Evolutionary conservation across 2,113 vertebrate species (phyloP), one percentile per base, ranked within the genome.

Genomic region (Tauraco erythrolophus): DNA sequence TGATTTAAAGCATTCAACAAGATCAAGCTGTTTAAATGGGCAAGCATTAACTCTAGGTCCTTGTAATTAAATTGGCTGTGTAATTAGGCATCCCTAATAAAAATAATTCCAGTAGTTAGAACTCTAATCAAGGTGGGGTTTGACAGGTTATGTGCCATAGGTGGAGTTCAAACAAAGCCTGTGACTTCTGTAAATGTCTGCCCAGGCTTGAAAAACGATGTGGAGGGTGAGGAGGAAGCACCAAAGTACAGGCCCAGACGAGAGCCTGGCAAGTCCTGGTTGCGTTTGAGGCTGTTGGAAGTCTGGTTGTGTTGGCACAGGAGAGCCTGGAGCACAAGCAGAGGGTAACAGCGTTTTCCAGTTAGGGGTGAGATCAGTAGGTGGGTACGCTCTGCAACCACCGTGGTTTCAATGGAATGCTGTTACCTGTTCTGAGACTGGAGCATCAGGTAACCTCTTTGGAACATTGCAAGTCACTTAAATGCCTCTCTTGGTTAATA

Each of bases 361-460:
- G 5, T 18, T 18, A 5, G 27, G 25, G 5, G 4, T 23, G 62
- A 24, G 41, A 12, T 19, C 9, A 7, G 46, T 12, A 7, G 1
- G 6, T 7, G 3, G 0, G 6, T 18, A 3, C 2, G 3, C 9
- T 61, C 27, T 7, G 4, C 1, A 5, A 1, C 30, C 5, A 5
- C 12, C 2, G 7, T 9, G 22, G 1, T 7, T 43, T 51, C 5
- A 60, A 17, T 3, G 1, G 45, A 69, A n/a, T 14, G 0, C 17
- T 60, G 1, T 30, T 65, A 2, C 19, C 15, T 30, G 5, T 8
- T 75, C 7, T 78, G n/a, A 65, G 45, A 84, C 13, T 0, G 11
- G 81, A 56, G 43, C 8, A 37, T 17, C 5, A 18, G 23, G 23
- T 61, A 27, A 28, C 4, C 10, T 27, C 16, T 43, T 54, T 7